Evolutionary conservation across 2,888 invertebrate species (phyloP), one percentile per base, ranked within the genome.

Genomic region (Drosophila subsilvestris): DNA sequence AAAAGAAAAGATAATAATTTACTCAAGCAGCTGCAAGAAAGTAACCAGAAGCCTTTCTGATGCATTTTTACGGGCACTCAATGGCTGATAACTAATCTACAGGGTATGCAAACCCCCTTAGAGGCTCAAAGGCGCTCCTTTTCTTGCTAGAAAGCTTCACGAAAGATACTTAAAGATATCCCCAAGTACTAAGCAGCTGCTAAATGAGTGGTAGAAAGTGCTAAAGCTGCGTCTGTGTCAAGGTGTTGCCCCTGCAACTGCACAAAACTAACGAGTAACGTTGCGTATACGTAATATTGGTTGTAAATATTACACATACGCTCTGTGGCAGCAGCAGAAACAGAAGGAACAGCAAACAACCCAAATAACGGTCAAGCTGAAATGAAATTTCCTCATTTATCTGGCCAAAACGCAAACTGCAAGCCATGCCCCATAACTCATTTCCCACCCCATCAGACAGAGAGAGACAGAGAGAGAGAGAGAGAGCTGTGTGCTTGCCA

Each of bases 381-480:
- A 12, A 45, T 47, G 69, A 37, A 59, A 67, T 29, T 29, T 47
- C 22, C 70, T 60, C 68, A 68, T 68, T 68, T 68, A 69, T 69
- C 68, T 70, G 51, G 55, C 66, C 55, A 66, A 29, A 43, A 43
- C 44, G 67, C 58, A 20, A 57, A 57, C 47, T 65, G 63, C 63
- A 25, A 65, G 48, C 66, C 66, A 48, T 47, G 18, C 17, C 9
- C 70, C 60, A 68, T 68, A 69, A 68, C 70, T 68, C 68, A 68
- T 68, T 69, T 44, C 25, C n/a, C 22, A 22, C 6, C 5, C 25
- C 25, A 6, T 25, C 25, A 25, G 25, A 25, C 2, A 1, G 20
- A 20, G 20, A 18, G 17, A 51, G 44, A 20, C 37, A 56, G 48
- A 47, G 70, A 60, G 27, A 27, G 27, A 3, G 27, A 0, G 27